A percentile compares a stretch with the other conserved stretches of the same genome.
Conservation (phyloP, 2,797 vertebrate genomes). For the Ptychobarbus kaznakovi region DNA sequence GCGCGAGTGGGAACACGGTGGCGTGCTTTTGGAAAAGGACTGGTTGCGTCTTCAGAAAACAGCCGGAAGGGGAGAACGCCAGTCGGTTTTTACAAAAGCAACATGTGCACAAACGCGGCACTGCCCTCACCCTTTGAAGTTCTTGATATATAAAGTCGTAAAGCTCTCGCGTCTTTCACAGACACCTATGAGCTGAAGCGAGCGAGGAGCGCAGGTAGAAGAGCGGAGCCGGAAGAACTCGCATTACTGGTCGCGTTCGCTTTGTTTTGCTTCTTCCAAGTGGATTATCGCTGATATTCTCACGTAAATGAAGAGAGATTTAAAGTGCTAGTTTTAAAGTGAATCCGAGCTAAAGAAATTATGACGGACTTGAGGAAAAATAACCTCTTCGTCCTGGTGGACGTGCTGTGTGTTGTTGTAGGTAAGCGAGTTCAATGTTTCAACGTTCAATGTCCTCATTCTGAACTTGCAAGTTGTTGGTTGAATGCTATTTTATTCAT, state of each 20-base stretch:
- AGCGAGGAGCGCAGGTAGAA: conserved; percentile 68
- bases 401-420: conserved; percentile 87
- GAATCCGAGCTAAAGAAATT: conserved; percentile 37
- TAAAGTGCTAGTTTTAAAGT: background rate
- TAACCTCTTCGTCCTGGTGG: conserved; percentile 86
- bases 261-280: conserved; percentile 51
- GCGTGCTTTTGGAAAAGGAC: conserved; percentile 30
- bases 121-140: background rate
- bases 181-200: conserved; percentile 62
- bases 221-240: conserved; percentile 76
- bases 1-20: conserved; percentile 9
- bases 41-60: conserved; percentile 4
- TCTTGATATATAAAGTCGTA: background rate
- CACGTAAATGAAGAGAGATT: conserved; percentile 35
- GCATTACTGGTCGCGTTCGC: conserved; percentile 69
- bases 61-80: background rate
- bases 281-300: conserved; percentile 13
- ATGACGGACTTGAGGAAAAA: conserved; percentile 80
- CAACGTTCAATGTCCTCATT: background rate
- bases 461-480: background rate
- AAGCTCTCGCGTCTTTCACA: background rate
- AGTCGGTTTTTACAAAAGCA: conserved; percentile 15
- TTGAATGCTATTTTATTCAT: background rate
- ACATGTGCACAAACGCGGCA: background rate
- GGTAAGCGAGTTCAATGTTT: conserved; percentile 78